Conservation (phyloP, 2,888 invertebrate species). For the Rhimphoctona megacephalus region DNA sequence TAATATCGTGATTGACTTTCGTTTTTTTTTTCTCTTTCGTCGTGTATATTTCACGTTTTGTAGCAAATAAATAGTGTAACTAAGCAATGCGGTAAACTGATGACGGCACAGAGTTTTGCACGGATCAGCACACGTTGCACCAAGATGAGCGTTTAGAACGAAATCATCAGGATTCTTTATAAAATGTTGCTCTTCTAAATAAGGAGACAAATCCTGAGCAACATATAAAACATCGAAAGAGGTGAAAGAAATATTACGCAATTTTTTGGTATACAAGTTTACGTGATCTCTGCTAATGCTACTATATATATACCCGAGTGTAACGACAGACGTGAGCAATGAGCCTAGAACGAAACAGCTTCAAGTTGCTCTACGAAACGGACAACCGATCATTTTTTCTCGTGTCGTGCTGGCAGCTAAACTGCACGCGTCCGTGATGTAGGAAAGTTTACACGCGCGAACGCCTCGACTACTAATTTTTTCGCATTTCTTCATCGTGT, state of each 20-base stretch:
- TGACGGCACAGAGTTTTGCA: neutral
- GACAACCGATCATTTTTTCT: slow-evolving; percentile 54
- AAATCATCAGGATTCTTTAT: slow-evolving; percentile 49
- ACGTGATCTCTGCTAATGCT: slow-evolving; percentile 32
- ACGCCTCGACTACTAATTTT: slow-evolving; percentile 65
- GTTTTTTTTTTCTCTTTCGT: neutral
- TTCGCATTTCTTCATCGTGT: slow-evolving; percentile 58
- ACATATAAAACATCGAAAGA: neutral
- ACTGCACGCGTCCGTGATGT: slow-evolving; percentile 34
- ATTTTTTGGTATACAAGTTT: slow-evolving; percentile 46
- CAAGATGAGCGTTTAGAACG: slow-evolving; percentile 6
- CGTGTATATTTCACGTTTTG: slow-evolving; percentile 8
- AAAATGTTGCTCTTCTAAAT: slow-evolving; percentile 50
- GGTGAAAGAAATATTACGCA: slow-evolving; percentile 55
- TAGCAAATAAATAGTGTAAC: slow-evolving; percentile 33
- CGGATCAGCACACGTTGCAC: neutral
- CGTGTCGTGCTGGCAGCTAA: slow-evolving; percentile 9
- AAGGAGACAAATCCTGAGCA: slow-evolving; percentile 50
- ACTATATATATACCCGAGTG: neutral
- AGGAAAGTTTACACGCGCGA: slow-evolving; percentile 40
- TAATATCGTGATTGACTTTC: slow-evolving; percentile 9
- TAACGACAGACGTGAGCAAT: slow-evolving; percentile 48
- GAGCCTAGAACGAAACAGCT: slow-evolving; percentile 11
- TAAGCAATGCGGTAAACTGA: slow-evolving; percentile 43
- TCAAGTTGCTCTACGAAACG: slow-evolving; percentile 1